These are phyloP conservation scores for Taenioides sp. DNA, from an alignment of 2,797 vertebrate genomes.

Conservation along the genomic window DNA sequence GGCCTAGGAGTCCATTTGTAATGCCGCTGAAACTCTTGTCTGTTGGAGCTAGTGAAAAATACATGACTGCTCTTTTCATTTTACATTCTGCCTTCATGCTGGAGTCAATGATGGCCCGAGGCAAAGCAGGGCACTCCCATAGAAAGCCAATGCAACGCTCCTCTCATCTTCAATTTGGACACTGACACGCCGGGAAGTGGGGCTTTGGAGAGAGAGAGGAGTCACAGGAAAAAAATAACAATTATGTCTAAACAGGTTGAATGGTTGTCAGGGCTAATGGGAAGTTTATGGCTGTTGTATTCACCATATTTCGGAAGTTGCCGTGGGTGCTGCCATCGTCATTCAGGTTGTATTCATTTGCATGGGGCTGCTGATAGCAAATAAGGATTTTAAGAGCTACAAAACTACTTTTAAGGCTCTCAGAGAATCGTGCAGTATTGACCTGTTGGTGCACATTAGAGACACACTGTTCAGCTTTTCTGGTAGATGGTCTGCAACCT, in stretches of 20 bases:
- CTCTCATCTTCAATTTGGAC: conserved; percentile 62
- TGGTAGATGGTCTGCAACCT: too few species aligned
- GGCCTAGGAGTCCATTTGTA: conserved; percentile 68
- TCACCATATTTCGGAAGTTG: too few species aligned
- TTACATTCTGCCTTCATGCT: conserved; percentile 74
- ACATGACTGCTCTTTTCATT: conserved; percentile 77
- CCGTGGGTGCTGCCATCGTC: too few species aligned
- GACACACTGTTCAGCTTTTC: too few species aligned
- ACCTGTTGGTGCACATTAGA: too few species aligned
- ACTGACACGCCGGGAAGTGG: conserved; percentile 54
- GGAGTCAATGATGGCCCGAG: conserved; percentile 73
- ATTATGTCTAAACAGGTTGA: conserved; percentile 45
- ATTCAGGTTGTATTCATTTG: too few species aligned
- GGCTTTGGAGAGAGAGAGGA: conserved; percentile 39
- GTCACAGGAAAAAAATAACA: conserved; percentile 42
- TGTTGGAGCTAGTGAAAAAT: conserved; percentile 77
- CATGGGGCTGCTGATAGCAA: too few species aligned
- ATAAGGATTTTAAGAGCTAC: too few species aligned
- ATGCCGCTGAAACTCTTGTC: conserved; percentile 73
- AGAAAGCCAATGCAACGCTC: conserved; percentile 59
- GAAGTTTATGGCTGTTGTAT: background rate
- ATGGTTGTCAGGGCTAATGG: background rate
- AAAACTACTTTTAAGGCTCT: too few species aligned
- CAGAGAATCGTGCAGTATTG: too few species aligned
- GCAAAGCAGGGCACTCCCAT: conserved; percentile 60